Base-by-base conservation (phyloP, 1,140 invertebrate species). In the Zaprionus ghesquierei region DNA sequence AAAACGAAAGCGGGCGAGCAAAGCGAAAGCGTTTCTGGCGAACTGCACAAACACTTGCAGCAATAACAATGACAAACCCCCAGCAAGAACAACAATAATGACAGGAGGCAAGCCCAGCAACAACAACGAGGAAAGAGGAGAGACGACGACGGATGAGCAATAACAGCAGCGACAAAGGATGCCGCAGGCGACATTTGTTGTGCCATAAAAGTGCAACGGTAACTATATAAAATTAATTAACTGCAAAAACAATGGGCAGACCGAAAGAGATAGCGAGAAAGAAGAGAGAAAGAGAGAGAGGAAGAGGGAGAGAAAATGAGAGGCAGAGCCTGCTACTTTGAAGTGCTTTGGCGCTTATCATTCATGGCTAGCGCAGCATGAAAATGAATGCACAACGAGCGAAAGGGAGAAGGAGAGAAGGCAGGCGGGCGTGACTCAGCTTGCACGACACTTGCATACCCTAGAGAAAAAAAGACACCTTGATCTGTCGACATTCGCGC, bases 201-300 rank as follows among this genome's bases (percentile, higher is more conserved):
- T 66, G 73, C 74, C 81, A 85, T 80, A 75, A 81, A 81, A 86
- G 68, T 85, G 77, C 75, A 70, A 81, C 60, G 75, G 64, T 71
- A 60, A 77, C 68, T 66, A 69, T 71, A 85, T 85, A 71, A 86
- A 81, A 86, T 85, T 85, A 86, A 86, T 86, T 86, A 86, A 81
- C 77, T 73, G 72, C 78, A 73, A 59, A 66, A 72, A 66, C 41
- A 46, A 46, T 20, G 41, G 9, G 10, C 9, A 15, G 10, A 38
- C 35, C 13, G 6, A n/a, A 13, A 23, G 12, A 27, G 29, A 49
- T 0, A 50, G 13, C 22, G 13, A 46, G 9, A 9, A 22, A 35
- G 15, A 12, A 20, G 20, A 33, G 23, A 4, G 23, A 2, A 33
- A 20, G 10, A 22, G 22, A n/a, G 15, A 29, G 5, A 63, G 15